Evolutionary conservation across 2,797 vertebrate genomes (phyloP), one percentile per base, ranked within the genome.

Genomic region (Meriones psammophilus): DNA sequence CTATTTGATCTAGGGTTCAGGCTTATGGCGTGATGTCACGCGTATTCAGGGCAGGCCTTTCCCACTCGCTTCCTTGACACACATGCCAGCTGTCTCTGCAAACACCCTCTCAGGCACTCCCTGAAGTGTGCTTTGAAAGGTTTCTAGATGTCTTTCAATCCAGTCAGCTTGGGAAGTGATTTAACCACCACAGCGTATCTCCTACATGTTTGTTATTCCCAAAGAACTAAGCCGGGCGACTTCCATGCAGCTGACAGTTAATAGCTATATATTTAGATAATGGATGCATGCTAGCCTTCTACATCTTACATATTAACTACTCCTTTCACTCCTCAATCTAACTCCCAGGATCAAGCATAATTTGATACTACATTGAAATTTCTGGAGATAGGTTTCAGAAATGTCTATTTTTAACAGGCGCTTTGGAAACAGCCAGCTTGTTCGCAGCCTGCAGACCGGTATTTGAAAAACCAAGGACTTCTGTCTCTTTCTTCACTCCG

Each of bases 371-470:
- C 68, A 84, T 91, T 33, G 74, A 92, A 83, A 89, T 89, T 92
- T 90, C 85, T 92, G 77, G 79, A 81, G 50, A 54, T 93, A 50
- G 13, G 22, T 92, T 95, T 96, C 64, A 56, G 33, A 88, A 85
- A 68, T 85, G 33, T 94, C 76, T 96, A 73, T 95, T 94, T 96
- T 97, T 94, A 93, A 92, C 85, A 93, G 94, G n/a, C 22, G 71
- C 90, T 90, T 94, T 88, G 50, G 92, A 92, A 92, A 77, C 91
- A 93, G 91, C 76, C 54, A 93, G 36, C 64, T 62, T 78, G 66
- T 81, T 88, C 69, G 50, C 94, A 95, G 71, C 18, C 62, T 92
- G 50, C 26, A 89, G 84, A 18, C 36, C 46, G 68, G 39, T 88
- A 85, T 95, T 88, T 92, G 76, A 74, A 91, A 58, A 95, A 71